Conservation (phyloP, 2,888 invertebrate species). For the Thecocarcelia acutangulata region DNA sequence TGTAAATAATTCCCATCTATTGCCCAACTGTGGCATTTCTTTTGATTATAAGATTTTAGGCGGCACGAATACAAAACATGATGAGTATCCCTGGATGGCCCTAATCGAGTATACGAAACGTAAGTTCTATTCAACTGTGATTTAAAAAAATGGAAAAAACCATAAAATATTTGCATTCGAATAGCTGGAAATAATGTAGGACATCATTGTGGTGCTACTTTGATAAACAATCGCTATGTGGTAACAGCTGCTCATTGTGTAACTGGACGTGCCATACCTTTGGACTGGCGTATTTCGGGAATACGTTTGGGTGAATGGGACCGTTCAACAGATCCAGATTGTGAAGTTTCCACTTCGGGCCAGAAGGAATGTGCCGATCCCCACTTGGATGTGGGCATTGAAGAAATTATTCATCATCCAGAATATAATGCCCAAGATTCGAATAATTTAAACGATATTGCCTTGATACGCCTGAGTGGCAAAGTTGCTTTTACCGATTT, state of each 20-base stretch:
- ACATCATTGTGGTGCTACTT: constrained; percentile 88
- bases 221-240: constrained; percentile 86
- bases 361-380: constrained; percentile 84
- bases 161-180: not conserved
- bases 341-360: constrained; percentile 73
- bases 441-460: constrained; percentile 87
- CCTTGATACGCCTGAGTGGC: constrained; percentile 84
- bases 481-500: constrained; percentile 83
- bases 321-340: constrained; percentile 75
- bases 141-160: not conserved
- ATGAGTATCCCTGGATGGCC: constrained; percentile 70
- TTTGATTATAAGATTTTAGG: constrained; percentile 68
- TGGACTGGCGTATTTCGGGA: constrained; percentile 83
- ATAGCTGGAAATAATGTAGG: constrained; percentile 84
- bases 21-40: constrained; percentile 66
- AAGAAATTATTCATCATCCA: constrained; percentile 85
- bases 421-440: constrained; percentile 83
- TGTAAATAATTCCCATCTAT: constrained; percentile 25
- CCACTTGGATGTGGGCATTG: constrained; percentile 84
- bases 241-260: constrained; percentile 90
- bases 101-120: constrained; percentile 68
- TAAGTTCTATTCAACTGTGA: constrained; percentile 33
- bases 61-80: constrained; percentile 62
- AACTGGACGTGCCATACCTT: constrained; percentile 85
- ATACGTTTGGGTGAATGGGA: constrained; percentile 81